Evolutionary conservation across 2,113 vertebrate genomes (phyloP).

Genomic region (Conger conger): DNA sequence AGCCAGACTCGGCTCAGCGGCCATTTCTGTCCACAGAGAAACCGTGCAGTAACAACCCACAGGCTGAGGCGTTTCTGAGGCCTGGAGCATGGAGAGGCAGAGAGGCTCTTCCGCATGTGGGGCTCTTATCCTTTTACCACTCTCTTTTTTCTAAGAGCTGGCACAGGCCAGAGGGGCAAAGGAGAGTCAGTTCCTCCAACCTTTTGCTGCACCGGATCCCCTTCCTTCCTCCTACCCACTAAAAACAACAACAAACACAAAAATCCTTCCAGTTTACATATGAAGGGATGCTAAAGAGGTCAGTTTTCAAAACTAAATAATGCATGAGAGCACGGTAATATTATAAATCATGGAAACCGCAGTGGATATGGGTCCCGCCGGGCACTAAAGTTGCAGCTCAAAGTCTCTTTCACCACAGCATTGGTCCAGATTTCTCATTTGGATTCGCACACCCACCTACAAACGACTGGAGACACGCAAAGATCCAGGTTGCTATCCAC

Average conservation of each 20-base stretch:
- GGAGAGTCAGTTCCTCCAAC: neutral
- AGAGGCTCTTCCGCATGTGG: neutral
- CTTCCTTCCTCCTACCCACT: neutral
- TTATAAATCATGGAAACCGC: neutral
- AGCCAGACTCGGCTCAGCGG: neutral
- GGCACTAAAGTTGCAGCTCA: neutral
- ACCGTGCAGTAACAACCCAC: neutral
- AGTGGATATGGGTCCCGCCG: neutral
- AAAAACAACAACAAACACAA: constrained; percentile 14
- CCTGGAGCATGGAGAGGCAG: neutral
- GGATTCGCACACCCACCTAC: neutral
- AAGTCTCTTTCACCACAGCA: neutral
- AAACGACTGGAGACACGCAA: neutral
- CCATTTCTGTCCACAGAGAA: neutral
- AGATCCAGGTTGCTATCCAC: neutral
- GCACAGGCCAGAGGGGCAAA: neutral
- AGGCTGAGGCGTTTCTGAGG: neutral
- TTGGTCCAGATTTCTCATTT: constrained; percentile 1
- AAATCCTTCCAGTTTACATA: neutral
- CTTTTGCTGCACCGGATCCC: neutral
- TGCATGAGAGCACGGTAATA: constrained; percentile 12
- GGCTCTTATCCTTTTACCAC: neutral
- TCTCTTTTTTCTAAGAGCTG: neutral
- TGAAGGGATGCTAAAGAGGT: constrained; percentile 17
- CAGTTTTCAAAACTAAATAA: constrained; percentile 15